Percentiles rank a stretch among this genome's conserved stretches.
phyloP scores from a whole-genome alignment of 2,113 vertebrate species.

The Coregonus clupeaformis region DNA sequence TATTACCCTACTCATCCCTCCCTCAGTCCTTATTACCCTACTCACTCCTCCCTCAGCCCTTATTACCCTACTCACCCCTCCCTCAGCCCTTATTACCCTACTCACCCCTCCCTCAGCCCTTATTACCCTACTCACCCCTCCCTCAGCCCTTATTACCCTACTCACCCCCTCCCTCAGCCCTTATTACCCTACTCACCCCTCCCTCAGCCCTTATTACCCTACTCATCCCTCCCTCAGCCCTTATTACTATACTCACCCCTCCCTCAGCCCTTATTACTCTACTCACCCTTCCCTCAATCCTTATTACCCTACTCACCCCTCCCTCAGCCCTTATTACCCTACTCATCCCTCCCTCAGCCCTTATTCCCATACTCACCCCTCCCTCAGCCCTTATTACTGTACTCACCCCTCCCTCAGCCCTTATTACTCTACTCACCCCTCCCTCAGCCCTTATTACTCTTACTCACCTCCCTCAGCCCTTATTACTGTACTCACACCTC shows the following conservation, averaged over 20 bases:
- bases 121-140: not conserved
- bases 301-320: constrained; percentile 9
- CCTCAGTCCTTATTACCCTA: no score
- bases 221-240: not conserved
- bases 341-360: not conserved
- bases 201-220: no score
- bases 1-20: constrained; percentile 9
- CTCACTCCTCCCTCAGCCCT: not conserved
- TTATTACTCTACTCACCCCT: constrained; percentile 9
- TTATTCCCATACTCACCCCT: constrained; percentile 9
- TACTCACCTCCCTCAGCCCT: not conserved
- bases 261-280: no score
- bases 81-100: no score
- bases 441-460: no score
- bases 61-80: constrained; percentile 10
- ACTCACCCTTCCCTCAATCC: not conserved
- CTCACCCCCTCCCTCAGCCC: no score
- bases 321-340: no score
- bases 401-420: not conserved
- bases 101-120: not conserved
- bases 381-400: no score
- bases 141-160: constrained; percentile 24
- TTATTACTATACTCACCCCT: constrained; percentile 9
- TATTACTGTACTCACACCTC: no score
- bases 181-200: no score